These are phyloP conservation scores for Forbesichthys papilliferus DNA, from an alignment of 2,113 vertebrate genomes.

Conservation along the genomic window DNA sequence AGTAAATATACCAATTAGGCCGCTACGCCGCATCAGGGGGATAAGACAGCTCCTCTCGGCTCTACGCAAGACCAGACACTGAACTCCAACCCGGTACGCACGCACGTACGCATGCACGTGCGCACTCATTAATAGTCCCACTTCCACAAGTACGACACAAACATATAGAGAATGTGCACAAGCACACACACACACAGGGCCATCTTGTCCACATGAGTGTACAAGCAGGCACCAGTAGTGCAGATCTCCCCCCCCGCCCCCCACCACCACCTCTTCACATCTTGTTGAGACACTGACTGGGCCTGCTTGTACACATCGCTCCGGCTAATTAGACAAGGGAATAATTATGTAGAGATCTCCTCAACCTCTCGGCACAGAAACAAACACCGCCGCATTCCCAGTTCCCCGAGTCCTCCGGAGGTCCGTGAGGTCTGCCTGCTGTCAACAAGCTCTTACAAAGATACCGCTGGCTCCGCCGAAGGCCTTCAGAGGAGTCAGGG, in stretches of 20 bases:
- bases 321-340: constrained; percentile 72
- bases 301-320: constrained; percentile 56
- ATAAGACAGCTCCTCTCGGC: constrained; percentile 70
- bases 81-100: constrained; percentile 61
- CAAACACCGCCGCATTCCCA: constrained; percentile 43
- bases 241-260: no score
- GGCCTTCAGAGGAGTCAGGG: no score
- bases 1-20: constrained; percentile 89
- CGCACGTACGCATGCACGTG: constrained; percentile 58
- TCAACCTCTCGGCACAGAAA: constrained; percentile 57
- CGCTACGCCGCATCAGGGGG: constrained; percentile 75
- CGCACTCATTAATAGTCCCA: neutral
- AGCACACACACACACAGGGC: constrained; percentile 1
- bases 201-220: neutral
- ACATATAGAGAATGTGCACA: constrained; percentile 14
- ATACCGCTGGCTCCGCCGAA: constrained; percentile 27
- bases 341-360: constrained; percentile 68
- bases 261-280: constrained; percentile 28
- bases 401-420: constrained; percentile 40
- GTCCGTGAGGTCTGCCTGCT: constrained; percentile 51
- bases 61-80: constrained; percentile 56
- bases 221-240: neutral
- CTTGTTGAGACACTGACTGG: constrained; percentile 46
- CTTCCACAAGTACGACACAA: constrained; percentile 3
- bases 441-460: constrained; percentile 63